A percentile compares a stretch with the other conserved stretches of the same genome.
Evolutionary conservation across 2,113 vertebrate species (phyloP).

Genomic region (Verasper variegatus): DNA sequence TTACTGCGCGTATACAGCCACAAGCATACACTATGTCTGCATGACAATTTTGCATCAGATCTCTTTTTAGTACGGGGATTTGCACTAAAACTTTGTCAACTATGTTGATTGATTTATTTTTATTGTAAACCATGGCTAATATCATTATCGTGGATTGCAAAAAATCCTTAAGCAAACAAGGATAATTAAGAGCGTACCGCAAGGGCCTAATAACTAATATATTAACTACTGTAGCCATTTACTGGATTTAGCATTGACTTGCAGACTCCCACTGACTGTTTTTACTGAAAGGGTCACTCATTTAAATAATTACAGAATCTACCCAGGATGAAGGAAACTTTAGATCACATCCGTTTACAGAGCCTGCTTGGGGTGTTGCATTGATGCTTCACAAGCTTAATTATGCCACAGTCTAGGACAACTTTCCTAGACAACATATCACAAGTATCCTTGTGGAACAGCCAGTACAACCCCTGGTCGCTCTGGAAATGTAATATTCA

Average conservation of each 20-base stretch:
- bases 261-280: background rate
- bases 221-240: background rate
- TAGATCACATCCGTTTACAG: background rate
- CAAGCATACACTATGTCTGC: background rate
- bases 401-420: constrained; percentile 13
- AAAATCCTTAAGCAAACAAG: background rate
- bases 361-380: constrained; percentile 11
- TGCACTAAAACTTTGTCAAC: background rate
- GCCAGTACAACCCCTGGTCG: constrained; percentile 21
- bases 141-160: background rate
- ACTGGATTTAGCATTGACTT: constrained; percentile 5
- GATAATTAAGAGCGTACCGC: background rate
- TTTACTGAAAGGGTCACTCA: background rate
- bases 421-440: constrained; percentile 37
- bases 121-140: background rate
- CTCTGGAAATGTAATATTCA: constrained; percentile 52
- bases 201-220: background rate
- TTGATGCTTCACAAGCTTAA: constrained; percentile 28
- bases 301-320: constrained; percentile 16
- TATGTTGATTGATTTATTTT: constrained; percentile 9
- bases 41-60: background rate
- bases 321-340: constrained; percentile 7
- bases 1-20: too few relatives aligned
- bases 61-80: background rate
- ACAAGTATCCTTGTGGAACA: constrained; percentile 14